Base-by-base conservation (phyloP, 1,140 invertebrate species). In the Adoxophyes honmai region DNA sequence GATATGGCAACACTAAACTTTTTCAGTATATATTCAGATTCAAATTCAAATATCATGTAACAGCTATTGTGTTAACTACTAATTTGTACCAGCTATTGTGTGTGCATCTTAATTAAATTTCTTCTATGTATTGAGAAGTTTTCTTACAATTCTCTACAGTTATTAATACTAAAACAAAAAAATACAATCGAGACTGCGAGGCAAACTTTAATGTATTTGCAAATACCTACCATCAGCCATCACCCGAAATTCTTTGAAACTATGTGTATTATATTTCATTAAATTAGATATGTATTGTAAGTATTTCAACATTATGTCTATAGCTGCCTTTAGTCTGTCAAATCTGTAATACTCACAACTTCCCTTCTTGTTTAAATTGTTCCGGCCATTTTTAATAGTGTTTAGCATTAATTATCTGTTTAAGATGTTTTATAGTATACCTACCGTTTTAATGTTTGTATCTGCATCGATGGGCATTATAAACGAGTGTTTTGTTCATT, bases 381-480 rank as follows among this genome's bases (percentile, higher is more conserved):
- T 84, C 83, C 83, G 83, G 77, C 83, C 83, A 86, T 86, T 84
- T 86, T 84, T 69, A 70, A 78, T 84, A 86, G 78, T 71, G 65
- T 70, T 66, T 70, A 70, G 68, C 70, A 42, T 64, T 56, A 55
- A 69, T 64, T 60, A 60, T 63, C 64, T 63, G 54, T 44, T 59
- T 71, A 55, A 64, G 39, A 35, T 33, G 15, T 52, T 51, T 59
- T 42, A 59, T 58, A 57, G 59, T 61, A 42, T 61, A 62, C 51
- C 55, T 52, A 59, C 42, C 33, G 28, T 54, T 55, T 57, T 59
- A 38, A 28, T 54, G n/a, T 57, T 55, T 62, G 35, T 58, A 16
- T 4, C 8, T 36, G 16, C 42, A 28, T 48, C 42, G 18, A 48
- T 18, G 7, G 16, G 9, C 5, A 16, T 28, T 28, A 16, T 28